A percentile compares a stretch with the other conserved stretches of the same genome.
These are phyloP conservation scores for Loripinus fragilis DNA, from an alignment of 2,888 invertebrate species.

Conservation along the genomic window DNA sequence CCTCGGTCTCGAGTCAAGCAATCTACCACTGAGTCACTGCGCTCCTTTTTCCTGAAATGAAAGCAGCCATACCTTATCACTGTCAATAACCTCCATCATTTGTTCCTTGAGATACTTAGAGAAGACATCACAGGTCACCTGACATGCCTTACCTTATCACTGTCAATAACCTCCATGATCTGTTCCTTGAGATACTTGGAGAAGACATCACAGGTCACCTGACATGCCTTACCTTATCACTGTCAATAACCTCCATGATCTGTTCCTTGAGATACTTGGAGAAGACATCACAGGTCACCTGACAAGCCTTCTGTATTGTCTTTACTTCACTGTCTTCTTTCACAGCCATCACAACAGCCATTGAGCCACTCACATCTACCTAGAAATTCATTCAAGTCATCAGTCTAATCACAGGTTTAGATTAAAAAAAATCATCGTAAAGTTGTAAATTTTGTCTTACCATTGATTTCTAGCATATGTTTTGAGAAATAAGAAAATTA, in stretches of 20 bases:
- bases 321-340: constrained; percentile 97
- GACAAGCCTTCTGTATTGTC: constrained; percentile 95
- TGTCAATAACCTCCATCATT: constrained; percentile 99
- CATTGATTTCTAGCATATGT: no score
- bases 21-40: no score
- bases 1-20: no score
- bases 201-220: constrained; percentile 97
- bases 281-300: constrained; percentile 97
- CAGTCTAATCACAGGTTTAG: no score
- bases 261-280: constrained; percentile 98
- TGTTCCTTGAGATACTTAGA: constrained; percentile 98
- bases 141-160: constrained; percentile 91
- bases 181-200: constrained; percentile 98
- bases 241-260: constrained; percentile 99
- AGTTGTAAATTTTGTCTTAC: no score
- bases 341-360: constrained; percentile 94
- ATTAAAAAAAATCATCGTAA: no score
- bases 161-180: constrained; percentile 99
- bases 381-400: constrained; percentile 39
- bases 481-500: no score
- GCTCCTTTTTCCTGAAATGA: no score
- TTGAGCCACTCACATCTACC: constrained; percentile 91
- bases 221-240: constrained; percentile 94
- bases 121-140: constrained; percentile 97
- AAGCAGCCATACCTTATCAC: constrained; percentile 91